These are phyloP conservation scores for Mionectes olivaceus DNA, from an alignment of 2,797 vertebrate genomes.

Conservation along the genomic window DNA sequence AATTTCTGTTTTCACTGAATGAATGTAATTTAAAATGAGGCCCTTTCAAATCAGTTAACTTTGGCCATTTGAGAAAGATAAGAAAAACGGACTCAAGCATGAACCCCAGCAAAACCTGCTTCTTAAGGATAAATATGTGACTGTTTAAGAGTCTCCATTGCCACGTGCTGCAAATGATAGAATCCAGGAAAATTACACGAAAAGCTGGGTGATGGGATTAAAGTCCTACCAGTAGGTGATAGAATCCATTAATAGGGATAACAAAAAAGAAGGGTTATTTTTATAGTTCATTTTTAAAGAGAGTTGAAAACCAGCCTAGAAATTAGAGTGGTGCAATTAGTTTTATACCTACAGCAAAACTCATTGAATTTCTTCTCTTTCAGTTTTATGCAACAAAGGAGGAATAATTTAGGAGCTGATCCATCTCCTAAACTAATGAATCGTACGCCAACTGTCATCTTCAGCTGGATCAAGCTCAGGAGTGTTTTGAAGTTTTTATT, in stretches of 20 bases:
- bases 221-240: slow-evolving; percentile 3
- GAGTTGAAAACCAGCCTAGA: slow-evolving; percentile 4
- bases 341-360: slow-evolving; percentile 48
- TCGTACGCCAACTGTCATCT: background rate
- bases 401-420: background rate
- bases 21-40: slow-evolving; percentile 84
- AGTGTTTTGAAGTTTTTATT: background rate
- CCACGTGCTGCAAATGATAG: slow-evolving; percentile 59
- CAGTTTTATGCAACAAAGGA: background rate
- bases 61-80: slow-evolving; percentile 79
- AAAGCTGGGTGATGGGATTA: slow-evolving; percentile 20
- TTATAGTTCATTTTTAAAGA: slow-evolving; percentile 9
- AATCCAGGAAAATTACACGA: slow-evolving; percentile 61
- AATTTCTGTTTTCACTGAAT: slow-evolving; percentile 84
- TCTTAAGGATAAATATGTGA: slow-evolving; percentile 73
- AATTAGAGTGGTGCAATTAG: slow-evolving; percentile 41
- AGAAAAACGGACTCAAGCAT: slow-evolving; percentile 75
- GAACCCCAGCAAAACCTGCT: slow-evolving; percentile 72
- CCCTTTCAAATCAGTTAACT: slow-evolving; percentile 82
- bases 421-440: background rate
- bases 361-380: background rate
- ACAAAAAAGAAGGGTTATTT: slow-evolving; percentile 36
- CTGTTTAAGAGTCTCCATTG: slow-evolving; percentile 14
- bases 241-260: slow-evolving; percentile 43
- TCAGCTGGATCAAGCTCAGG: background rate